Evolutionary conservation across 2,888 invertebrate genomes (phyloP), one percentile per base, ranked within the genome.

Genomic region (Caenorhabditis sp.): DNA sequence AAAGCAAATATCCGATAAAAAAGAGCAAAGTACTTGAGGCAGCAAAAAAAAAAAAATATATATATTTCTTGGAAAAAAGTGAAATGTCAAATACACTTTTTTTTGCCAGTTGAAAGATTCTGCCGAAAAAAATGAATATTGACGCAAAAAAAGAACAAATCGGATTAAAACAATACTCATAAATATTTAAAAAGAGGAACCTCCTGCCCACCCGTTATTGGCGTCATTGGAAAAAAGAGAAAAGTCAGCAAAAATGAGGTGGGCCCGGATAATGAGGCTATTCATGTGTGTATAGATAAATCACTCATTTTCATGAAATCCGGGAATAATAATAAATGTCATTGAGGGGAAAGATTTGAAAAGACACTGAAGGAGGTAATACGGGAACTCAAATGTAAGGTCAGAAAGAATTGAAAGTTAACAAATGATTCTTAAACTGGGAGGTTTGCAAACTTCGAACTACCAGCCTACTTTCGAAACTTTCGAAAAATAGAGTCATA

Each of bases 211-310:
- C n/a, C 14, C 38, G n/a, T 17, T 23, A 54, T n/a, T 25, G 36
- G 21, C 60, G 50, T 7, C 60, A 52, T 36, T 60, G 43, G 38
- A 62, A 54, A 20, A 54, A 59, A 59, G 17, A 2, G n/a, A 17
- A 5, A 23, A 1, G 23, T 23, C 7, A 12, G 26, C 23, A 54
- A 54, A 25, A 25, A 53, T 53, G 53, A 53, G 23, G 53, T 53
- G 53, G 53, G 25, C n/a, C 21, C 23, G 54, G 54, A 21, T 23
- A 23, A 25, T 54, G 23, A 54, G 25, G 20, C 25, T 21, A 25
- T 54, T 31, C n/a, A n/a, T n/a, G n/a, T n/a, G n/a, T n/a, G n/a
- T n/a, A n/a, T 31, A 10, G 10, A 31, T 31, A 31, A 31, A 31
- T 31, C 31, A 31, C 4, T 31, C 31, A 31, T 31, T 31, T 31